Base-by-base conservation (phyloP, 1,140 invertebrate genomes). In the Rhopalosiphum maidis region DNA sequence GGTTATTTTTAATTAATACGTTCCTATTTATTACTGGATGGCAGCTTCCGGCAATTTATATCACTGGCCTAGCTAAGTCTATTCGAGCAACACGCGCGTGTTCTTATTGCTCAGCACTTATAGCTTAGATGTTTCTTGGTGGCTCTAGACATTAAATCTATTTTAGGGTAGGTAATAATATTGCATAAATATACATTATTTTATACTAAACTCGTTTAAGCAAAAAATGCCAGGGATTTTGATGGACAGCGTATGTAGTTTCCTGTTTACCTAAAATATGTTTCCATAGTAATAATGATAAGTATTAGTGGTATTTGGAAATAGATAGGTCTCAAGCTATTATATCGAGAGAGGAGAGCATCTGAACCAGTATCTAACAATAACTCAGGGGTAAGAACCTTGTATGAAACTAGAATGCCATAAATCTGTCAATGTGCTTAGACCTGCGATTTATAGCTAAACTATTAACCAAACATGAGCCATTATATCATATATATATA, bases 381-480 rank as follows among this genome's bases (percentile, higher is more conserved):
- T 91, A 91, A 91, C 30, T 91, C 41, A n/a, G 23, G 25, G 77
- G 41, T 91, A 68, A 46, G 55, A 43, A 60, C 46, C 41, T 46
- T 46, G 23, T 90, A 91, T 82, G 90, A 48, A 77, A 82, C 51
- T 91, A 46, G 90, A 91, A 91, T 83, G 77, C 60, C 68, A 91
- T 91, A 91, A 91, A 91, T 91, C 90, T 90, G 89, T 91, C 90
- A 77, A 82, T 82, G 77, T 91, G 37, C 46, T 55, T 91, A 51
- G 90, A 77, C 60, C 60, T 15, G 25, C 90, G 46, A 91, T 91
- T 91, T 91, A 91, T 91, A 35, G 77, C 68, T 46, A 83, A 83
- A 91, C 60, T 91, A 91, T 25, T 82, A 91, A 68, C 90, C 55
- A 68, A 43, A 77, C 41, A 90, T 41, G 46, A 48, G n/a, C 48